phyloP scores from a whole-genome alignment of 2,113 vertebrate genomes.

The Chaetops frenatus region DNA sequence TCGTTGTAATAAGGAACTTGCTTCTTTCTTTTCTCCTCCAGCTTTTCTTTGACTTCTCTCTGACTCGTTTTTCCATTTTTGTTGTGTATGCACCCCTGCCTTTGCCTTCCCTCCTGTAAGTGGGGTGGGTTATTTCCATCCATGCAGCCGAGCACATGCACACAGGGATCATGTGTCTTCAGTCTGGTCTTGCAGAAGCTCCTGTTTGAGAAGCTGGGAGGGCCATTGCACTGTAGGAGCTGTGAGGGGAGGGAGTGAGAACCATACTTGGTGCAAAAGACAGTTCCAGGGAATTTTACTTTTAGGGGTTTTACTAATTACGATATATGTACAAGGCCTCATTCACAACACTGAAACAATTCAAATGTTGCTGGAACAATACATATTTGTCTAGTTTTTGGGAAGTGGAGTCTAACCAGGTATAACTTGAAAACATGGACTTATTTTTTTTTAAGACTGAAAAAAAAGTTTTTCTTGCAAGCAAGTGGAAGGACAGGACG shows the following conservation, averaged over 20 bases:
- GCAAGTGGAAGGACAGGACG: not conserved
- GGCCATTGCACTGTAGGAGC: not conserved
- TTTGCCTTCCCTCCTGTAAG: not conserved
- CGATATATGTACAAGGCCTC: not conserved
- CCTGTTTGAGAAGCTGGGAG: not conserved
- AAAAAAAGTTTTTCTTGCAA: not conserved
- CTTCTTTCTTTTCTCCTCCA: not conserved
- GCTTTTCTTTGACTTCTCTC: not conserved
- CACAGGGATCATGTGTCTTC: not conserved
- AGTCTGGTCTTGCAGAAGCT: not conserved
- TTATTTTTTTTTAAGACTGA: not conserved
- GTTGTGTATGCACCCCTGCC: not conserved
- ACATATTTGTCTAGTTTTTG: not conserved
- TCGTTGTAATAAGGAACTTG: not conserved
- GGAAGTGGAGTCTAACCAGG: not conserved
- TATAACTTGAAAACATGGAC: not conserved
- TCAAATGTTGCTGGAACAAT: not conserved
- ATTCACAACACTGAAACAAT: not conserved
- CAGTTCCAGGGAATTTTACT: not conserved
- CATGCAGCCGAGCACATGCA: accelerated
- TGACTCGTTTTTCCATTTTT: not conserved
- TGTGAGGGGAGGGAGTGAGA: not conserved
- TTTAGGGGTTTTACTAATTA: not conserved
- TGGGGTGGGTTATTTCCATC: not conserved
- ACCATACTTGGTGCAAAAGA: not conserved